phyloP scores from a whole-genome alignment of 2,888 invertebrate species.

The Coremacera marginata region DNA sequence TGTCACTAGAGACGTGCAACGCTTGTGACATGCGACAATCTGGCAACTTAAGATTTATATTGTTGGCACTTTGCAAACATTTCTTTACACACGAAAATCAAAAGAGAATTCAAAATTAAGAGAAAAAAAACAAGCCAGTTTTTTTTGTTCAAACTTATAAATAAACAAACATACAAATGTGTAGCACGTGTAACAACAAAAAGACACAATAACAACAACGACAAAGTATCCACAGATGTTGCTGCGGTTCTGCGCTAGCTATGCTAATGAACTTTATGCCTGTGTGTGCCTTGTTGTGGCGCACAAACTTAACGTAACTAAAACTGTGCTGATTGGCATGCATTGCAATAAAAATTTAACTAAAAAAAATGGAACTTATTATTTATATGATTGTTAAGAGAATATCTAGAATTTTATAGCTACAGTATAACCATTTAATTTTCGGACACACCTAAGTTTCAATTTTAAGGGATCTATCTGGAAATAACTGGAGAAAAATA shows the following conservation, averaged over 20 bases:
- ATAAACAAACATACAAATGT: constrained; percentile 28
- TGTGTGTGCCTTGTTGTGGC: background rate
- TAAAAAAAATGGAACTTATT: background rate
- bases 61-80: background rate
- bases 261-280: constrained; percentile 15
- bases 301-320: constrained; percentile 2
- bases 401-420: background rate
- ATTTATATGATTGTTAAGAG: background rate
- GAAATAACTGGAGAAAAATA: too few relatives aligned
- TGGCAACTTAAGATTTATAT: constrained; percentile 20
- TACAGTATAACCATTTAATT: background rate
- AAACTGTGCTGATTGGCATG: constrained; percentile 13
- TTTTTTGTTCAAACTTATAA: constrained; percentile 5
- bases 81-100: background rate
- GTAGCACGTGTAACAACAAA: constrained; percentile 23
- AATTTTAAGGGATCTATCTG: too few relatives aligned
- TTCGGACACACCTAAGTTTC: too few relatives aligned
- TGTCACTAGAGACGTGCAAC: constrained; percentile 5
- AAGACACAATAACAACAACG: background rate
- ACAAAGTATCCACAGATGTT: constrained; percentile 17
- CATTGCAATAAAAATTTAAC: background rate
- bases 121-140: background rate
- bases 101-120: background rate
- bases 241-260: background rate
- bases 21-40: constrained; percentile 22